These are phyloP conservation scores for Tipula confusa DNA, from an alignment of 2,888 invertebrate genomes.

Conservation along the genomic window DNA sequence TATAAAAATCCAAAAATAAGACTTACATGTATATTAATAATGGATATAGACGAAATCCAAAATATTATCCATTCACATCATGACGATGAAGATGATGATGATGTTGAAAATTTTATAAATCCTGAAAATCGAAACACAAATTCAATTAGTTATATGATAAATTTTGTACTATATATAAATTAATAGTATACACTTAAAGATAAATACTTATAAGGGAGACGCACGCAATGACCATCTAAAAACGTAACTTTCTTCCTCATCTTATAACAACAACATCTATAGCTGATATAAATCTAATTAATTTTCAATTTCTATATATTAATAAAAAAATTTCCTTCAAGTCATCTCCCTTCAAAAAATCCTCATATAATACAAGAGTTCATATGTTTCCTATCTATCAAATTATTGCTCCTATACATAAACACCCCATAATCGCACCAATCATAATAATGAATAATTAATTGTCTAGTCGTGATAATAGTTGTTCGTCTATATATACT, in stretches of 20 bases:
- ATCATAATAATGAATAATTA: neutral
- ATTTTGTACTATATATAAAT: neutral
- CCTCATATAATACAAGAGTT: neutral
- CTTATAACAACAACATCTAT: neutral
- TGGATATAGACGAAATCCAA: neutral
- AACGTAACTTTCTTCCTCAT: neutral
- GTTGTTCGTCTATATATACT: neutral
- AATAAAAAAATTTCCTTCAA: neutral
- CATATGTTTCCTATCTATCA: neutral
- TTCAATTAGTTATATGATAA: neutral
- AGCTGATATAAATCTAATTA: neutral
- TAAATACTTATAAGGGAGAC: neutral
- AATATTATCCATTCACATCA: neutral
- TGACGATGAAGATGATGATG: neutral
- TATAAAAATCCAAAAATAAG: neutral
- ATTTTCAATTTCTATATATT: constrained; percentile 8
- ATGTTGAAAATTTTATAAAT: too few species aligned
- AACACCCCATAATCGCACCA: constrained; percentile 20
- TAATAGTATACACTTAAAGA: neutral
- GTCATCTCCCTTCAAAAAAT: neutral
- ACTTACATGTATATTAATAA: neutral
- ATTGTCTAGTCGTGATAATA: constrained; percentile 25
- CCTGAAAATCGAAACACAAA: neutral
- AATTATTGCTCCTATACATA: neutral
- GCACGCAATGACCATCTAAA: neutral